A percentile compares a stretch with the other conserved stretches of the same genome.
phyloP scores from a whole-genome alignment of 2,888 invertebrate species.

The Lagria hirta region DNA sequence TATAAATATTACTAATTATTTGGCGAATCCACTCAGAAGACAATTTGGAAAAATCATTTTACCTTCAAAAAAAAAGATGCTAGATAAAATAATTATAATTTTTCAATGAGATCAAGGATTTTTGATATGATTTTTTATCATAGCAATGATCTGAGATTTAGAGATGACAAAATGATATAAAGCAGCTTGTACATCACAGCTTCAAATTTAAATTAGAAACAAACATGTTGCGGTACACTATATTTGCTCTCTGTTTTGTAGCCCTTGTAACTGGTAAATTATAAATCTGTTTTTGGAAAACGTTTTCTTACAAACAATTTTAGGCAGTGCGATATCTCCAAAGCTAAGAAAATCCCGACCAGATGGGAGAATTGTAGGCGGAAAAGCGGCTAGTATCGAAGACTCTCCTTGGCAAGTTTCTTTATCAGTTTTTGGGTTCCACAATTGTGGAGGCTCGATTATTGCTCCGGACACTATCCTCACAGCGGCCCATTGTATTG shows the following conservation, averaged over 20 bases:
- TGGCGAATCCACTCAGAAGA: too few relatives aligned
- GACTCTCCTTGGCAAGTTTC: constrained; percentile 30
- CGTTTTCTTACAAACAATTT: not conserved
- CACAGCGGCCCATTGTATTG: constrained; percentile 27
- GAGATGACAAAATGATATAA: too few relatives aligned
- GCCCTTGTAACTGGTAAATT: constrained; percentile 9
- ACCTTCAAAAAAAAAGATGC: too few relatives aligned
- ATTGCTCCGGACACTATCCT: constrained; percentile 14
- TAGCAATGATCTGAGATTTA: too few relatives aligned
- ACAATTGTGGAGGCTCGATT: constrained; percentile 28
- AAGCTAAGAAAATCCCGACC: constrained; percentile 1
- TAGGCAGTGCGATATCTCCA: constrained; percentile 1
- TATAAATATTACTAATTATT: too few relatives aligned
- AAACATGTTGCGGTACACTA: constrained; percentile 4
- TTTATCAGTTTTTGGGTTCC: constrained; percentile 18
- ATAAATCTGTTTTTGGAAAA: not conserved
- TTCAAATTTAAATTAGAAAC: too few relatives aligned
- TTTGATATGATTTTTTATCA: too few relatives aligned
- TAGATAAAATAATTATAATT: too few relatives aligned
- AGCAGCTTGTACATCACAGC: too few relatives aligned
- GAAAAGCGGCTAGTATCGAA: constrained; percentile 32
- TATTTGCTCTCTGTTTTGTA: not conserved
- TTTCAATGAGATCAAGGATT: too few relatives aligned
- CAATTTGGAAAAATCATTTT: too few relatives aligned
- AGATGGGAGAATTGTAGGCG: constrained; percentile 36